Base-by-base conservation (phyloP, 2,888 invertebrate species). In the Rhyacophila evoluta region DNA sequence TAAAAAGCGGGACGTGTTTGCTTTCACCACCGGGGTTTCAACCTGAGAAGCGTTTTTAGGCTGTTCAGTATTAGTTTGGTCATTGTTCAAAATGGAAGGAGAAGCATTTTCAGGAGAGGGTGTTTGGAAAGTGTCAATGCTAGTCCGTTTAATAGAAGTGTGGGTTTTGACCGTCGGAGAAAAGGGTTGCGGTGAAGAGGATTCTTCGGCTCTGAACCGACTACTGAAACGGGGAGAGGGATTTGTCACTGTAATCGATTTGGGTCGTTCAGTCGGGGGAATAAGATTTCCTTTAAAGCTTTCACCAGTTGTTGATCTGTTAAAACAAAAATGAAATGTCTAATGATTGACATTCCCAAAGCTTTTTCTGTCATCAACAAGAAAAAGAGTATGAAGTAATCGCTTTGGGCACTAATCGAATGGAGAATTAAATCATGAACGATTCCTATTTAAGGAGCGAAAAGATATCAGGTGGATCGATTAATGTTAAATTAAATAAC, bases 261-360 rank as follows among this genome's bases (percentile, higher is more conserved):
- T 84, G 84, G 89, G 89, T 88, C 89, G 85, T 88, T 86, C 67
- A 87, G 87, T 84, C 87, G 82, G 89, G 84, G 86, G 87, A 85
- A 84, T 85, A 83, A 88, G 86, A 83, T 84, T 85, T 81, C 84
- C 86, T 84, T 84, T 86, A 84, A 87, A 87, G 86, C 85, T 89
- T 87, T 89, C 89, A 87, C 89, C 88, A 86, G 89, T 87, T 85
- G 90, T 87, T 87, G 88, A 90, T 90, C 90, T 90, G 90, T 89
- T 88, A 88, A 90, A 83, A 77, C 75, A 78, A 75, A 80, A 80
- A 80, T 74, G 74, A 74, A 39, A 74, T 67, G 74, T 74, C 74
- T 27, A 29, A 74, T 74, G 74, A 80, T 72, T 75, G 68, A 76
- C 70, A 75, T 68, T 79, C 67, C 79, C 76, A 29, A 74, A 67